These are phyloP conservation scores for Palythoa caribaeorum DNA, from an alignment of 92 coral and sea anemone species.

Conservation along the genomic window DNA sequence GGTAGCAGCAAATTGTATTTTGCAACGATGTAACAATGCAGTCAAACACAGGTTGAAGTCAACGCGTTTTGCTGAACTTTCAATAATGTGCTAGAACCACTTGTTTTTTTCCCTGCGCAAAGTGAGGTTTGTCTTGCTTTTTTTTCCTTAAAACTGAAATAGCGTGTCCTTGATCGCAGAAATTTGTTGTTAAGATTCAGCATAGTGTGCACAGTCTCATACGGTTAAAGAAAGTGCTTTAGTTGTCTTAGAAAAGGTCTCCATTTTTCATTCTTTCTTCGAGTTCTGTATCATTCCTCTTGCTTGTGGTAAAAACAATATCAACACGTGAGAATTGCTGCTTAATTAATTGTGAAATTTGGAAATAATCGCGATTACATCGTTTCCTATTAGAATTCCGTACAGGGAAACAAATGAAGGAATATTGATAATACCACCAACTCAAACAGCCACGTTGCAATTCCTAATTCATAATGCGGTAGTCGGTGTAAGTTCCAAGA, in stretches of 20 bases:
- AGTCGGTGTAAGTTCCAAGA: neutral
- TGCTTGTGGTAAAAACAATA: constrained; percentile 9
- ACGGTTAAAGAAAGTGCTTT: no score
- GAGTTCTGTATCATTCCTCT: neutral
- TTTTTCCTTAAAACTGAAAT: neutral
- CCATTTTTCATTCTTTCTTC: neutral
- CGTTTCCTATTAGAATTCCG: neutral
- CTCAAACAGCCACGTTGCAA: constrained; percentile 29
- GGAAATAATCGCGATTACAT: neutral
- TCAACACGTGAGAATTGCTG: constrained; percentile 12
- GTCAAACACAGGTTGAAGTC: neutral
- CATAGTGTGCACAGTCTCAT: no score
- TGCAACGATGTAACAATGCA: neutral
- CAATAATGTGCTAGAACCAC: neutral
- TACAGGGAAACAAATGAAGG: neutral
- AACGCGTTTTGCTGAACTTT: neutral
- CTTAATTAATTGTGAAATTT: constrained; percentile 16
- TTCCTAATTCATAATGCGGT: constrained; percentile 14
- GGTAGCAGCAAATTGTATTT: no score
- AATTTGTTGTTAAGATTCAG: no score
- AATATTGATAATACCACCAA: neutral
- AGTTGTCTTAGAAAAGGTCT: neutral
- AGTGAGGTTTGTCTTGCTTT: neutral
- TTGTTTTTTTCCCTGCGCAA: neutral
- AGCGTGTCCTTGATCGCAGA: no score